Evolutionary conservation across 2,797 vertebrate genomes (phyloP).

Genomic region (Parauchenoglanis ngamensis): DNA sequence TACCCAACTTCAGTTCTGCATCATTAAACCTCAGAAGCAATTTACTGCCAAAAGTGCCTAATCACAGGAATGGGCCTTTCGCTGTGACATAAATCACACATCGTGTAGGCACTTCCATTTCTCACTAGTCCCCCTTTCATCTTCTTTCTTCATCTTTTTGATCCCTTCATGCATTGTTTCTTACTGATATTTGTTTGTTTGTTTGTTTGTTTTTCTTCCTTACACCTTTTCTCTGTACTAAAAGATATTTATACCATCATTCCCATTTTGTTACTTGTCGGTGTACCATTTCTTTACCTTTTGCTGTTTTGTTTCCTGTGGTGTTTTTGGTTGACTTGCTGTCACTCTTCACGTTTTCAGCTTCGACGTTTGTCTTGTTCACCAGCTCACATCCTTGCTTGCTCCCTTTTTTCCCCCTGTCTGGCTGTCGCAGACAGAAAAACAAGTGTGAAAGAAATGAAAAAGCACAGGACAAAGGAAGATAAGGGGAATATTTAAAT

Average conservation of each 20-base stretch:
- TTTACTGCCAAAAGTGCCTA: conserved; percentile 75
- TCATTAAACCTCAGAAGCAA: conserved; percentile 80
- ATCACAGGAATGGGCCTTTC: conserved; percentile 59
- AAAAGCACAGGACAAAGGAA: conserved; percentile 9
- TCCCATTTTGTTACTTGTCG: conserved; percentile 8
- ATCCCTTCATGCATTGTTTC: background rate
- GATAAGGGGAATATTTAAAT: conserved; percentile 9
- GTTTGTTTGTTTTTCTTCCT: background rate
- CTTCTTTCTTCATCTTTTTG: conserved; percentile 2
- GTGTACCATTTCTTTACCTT: background rate
- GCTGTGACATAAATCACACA: conserved; percentile 71
- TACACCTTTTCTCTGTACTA: background rate
- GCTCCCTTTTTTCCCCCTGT: background rate
- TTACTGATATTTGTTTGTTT: background rate
- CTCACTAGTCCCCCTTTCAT: conserved; percentile 32
- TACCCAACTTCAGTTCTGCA: conserved; percentile 74
- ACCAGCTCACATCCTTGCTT: background rate
- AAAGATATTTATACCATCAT: conserved; percentile 11
- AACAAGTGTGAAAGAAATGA: background rate
- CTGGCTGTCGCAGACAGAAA: background rate
- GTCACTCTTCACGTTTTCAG: background rate
- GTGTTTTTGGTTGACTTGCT: conserved; percentile 4
- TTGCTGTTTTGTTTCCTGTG: background rate
- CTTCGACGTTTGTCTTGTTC: background rate
- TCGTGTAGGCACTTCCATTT: conserved; percentile 49